Evolutionary conservation across 2,113 vertebrate species (phyloP).

Genomic region (Gasterosteus aculeatus): DNA sequence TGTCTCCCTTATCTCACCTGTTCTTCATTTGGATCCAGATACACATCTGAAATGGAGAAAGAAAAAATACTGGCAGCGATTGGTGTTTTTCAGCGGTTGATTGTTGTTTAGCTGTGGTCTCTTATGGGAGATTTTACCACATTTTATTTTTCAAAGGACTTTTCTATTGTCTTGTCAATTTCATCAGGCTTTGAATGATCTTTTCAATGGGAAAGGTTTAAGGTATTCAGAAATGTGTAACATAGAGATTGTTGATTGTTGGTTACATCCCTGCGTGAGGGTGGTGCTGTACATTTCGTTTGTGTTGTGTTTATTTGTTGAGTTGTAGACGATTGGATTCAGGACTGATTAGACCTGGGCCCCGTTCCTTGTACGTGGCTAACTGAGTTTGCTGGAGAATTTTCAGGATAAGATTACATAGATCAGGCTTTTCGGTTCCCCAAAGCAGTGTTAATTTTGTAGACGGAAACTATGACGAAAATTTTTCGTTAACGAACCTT

Average conservation of each 20-base stretch:
- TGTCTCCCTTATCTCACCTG: conserved; percentile 61
- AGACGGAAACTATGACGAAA: too few species aligned
- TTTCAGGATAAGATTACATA: too few species aligned
- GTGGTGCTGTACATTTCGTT: too few species aligned
- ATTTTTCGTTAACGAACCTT: too few species aligned
- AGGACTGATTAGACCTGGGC: too few species aligned
- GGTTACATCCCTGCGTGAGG: too few species aligned
- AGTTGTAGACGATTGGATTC: too few species aligned
- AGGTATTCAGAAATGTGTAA: background rate
- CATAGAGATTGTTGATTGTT: background rate
- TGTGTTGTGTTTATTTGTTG: too few species aligned
- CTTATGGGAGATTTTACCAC: background rate
- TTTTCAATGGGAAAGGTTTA: background rate
- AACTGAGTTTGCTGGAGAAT: too few species aligned
- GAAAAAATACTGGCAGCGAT: background rate
- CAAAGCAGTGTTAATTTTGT: too few species aligned
- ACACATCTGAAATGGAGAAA: conserved; percentile 77
- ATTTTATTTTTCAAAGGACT: background rate
- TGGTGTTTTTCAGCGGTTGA: background rate
- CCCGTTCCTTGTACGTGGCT: too few species aligned
- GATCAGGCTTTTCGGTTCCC: too few species aligned
- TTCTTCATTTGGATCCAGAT: conserved; percentile 81
- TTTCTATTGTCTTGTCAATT: background rate
- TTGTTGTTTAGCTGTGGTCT: background rate
- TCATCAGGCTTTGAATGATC: background rate